phyloP scores from a whole-genome alignment of 2,113 vertebrate genomes.

The Notechis scutatus region DNA sequence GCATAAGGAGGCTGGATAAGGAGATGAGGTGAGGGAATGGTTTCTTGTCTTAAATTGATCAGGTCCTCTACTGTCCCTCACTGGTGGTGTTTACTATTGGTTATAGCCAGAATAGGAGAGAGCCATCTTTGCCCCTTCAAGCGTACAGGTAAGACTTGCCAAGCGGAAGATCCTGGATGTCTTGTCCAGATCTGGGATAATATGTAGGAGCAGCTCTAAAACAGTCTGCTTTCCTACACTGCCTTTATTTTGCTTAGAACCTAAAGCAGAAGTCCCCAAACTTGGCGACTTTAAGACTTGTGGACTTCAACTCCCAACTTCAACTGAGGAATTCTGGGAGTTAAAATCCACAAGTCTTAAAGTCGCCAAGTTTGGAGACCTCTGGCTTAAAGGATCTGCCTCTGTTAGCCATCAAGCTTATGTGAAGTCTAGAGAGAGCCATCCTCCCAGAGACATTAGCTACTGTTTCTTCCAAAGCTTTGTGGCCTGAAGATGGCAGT shows the following conservation, averaged over 20 bases:
- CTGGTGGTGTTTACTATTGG: neutral
- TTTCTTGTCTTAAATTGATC: neutral
- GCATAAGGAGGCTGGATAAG: slow-evolving; percentile 13
- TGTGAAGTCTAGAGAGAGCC: neutral
- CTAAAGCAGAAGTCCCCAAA: neutral
- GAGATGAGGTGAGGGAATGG: neutral
- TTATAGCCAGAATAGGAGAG: neutral
- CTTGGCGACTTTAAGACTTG: too few species aligned
- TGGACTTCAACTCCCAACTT: too few species aligned
- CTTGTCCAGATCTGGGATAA: slow-evolving; percentile 3
- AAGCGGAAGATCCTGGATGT: neutral
- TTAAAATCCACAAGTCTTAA: too few species aligned
- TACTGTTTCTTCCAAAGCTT: neutral
- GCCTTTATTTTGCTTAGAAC: neutral
- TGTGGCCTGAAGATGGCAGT: neutral
- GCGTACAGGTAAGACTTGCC: neutral
- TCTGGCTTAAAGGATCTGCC: neutral
- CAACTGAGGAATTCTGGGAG: too few species aligned
- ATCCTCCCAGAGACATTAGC: neutral
- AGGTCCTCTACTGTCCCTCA: neutral
- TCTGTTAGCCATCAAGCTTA: slow-evolving; percentile 11
- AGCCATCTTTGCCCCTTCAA: neutral
- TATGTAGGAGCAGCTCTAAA: neutral
- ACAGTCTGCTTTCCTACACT: neutral
- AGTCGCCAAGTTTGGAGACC: too few species aligned